phyloP scores from a whole-genome alignment of 30 jellyfish, hydroid and myxozoan species.

The Chrysaora quinquecirrha region DNA sequence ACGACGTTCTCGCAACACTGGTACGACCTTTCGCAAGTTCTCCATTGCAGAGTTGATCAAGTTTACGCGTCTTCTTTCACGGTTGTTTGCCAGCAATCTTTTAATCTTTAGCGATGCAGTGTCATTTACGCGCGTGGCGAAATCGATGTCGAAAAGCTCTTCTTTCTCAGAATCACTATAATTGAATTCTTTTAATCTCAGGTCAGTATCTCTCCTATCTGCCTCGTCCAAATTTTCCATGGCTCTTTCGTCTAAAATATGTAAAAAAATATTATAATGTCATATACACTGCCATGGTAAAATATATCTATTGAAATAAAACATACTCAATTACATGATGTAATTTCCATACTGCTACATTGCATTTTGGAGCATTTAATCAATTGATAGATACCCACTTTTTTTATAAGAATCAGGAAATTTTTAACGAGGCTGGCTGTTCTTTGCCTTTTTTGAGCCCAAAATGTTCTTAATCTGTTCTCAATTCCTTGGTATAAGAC shows the following conservation, averaged over 20 bases:
- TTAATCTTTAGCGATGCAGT: constrained; percentile 59
- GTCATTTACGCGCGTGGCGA: constrained; percentile 29
- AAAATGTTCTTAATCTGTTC: too few species aligned
- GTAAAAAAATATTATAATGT: background rate
- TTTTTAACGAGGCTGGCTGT: too few species aligned
- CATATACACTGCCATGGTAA: background rate
- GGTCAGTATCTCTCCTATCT: background rate
- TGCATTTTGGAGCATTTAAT: too few species aligned
- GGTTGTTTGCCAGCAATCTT: constrained; percentile 91
- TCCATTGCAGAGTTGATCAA: constrained; percentile 95
- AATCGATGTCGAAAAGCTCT: background rate
- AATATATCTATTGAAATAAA: background rate
- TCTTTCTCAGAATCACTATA: background rate
- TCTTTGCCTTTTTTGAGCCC: too few species aligned
- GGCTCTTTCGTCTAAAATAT: background rate
- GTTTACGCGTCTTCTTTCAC: constrained; percentile 96
- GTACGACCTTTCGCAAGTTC: constrained; percentile 74
- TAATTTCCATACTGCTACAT: too few species aligned
- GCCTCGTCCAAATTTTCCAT: background rate
- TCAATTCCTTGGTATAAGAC: too few species aligned
- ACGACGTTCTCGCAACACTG: constrained; percentile 81
- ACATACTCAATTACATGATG: too few species aligned
- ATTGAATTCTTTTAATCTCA: background rate
- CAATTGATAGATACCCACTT: too few species aligned
- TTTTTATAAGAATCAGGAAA: too few species aligned